A percentile compares a stretch with the other conserved stretches of the same genome.
Evolutionary conservation across 2,113 vertebrate species (phyloP).

Genomic region (Brachypteracias leptosomus): DNA sequence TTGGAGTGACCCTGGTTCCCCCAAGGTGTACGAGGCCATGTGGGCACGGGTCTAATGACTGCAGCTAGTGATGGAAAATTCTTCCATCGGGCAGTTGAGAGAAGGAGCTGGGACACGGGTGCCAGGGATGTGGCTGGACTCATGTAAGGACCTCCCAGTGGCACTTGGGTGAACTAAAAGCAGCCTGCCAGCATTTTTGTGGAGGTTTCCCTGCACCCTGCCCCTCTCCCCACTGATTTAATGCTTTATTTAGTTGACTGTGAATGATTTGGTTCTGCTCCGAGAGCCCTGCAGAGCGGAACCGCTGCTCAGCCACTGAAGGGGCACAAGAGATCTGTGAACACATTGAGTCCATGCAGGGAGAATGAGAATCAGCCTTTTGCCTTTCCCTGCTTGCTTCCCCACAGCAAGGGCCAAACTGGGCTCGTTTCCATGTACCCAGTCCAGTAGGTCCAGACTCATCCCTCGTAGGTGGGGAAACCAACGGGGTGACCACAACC

Average conservation of each 20-base stretch:
- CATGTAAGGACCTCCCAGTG: not conserved
- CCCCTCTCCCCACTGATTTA: not conserved
- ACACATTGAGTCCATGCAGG: fast-evolving
- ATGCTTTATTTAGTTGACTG: not conserved
- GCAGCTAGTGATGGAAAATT: not conserved
- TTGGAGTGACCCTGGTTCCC: not conserved
- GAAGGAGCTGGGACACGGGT: not conserved
- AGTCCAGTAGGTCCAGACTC: not conserved
- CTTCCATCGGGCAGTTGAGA: not conserved
- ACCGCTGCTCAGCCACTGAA: not conserved
- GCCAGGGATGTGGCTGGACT: not conserved
- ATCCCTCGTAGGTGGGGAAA: not conserved
- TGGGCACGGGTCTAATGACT: not conserved
- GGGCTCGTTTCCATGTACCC: fast-evolving
- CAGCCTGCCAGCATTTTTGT: not conserved
- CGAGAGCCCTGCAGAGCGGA: not conserved
- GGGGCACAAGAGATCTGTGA: not conserved
- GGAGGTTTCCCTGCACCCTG: not conserved
- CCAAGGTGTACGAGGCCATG: fast-evolving
- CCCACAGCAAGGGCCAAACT: not conserved
- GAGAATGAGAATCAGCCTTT: not conserved
- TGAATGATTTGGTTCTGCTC: not conserved
- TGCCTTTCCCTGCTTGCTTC: fast-evolving
- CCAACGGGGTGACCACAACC: fast-evolving
- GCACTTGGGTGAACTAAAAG: not conserved